Evolutionary conservation across 2,797 vertebrate genomes (phyloP).

Genomic region (Sciurus vulgaris): DNA sequence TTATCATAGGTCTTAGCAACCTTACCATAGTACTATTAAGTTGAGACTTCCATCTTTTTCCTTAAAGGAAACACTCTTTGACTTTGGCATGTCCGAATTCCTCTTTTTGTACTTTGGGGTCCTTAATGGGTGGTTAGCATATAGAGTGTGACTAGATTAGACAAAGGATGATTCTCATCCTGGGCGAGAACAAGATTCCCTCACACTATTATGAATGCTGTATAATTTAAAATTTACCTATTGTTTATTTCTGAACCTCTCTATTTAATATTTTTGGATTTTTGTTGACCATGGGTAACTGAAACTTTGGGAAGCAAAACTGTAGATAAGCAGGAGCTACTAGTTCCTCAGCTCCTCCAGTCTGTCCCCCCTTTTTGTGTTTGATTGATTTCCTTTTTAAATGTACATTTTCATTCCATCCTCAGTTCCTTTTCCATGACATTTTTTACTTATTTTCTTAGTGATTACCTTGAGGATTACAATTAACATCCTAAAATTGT

Average conservation of each 20-base stretch:
- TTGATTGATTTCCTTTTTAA: neutral
- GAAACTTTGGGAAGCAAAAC: neutral
- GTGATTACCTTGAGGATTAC: neutral
- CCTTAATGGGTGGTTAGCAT: no score
- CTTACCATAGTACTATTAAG: neutral
- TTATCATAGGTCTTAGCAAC: neutral
- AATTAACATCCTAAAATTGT: neutral
- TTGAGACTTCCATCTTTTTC: neutral
- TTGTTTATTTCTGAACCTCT: neutral
- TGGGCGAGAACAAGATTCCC: neutral
- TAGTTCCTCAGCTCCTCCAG: neutral
- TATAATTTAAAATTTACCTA: neutral
- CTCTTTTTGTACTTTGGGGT: neutral
- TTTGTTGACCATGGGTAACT: neutral
- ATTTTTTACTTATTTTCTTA: slow-evolving; percentile 6
- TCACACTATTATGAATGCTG: neutral
- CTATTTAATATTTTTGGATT: neutral
- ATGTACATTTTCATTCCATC: neutral
- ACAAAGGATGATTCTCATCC: neutral
- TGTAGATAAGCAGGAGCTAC: neutral
- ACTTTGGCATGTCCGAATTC: no score
- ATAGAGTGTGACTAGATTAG: neutral
- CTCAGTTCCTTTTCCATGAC: neutral
- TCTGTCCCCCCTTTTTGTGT: neutral
- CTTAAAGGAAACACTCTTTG: neutral